Base-by-base conservation (phyloP, 2,797 vertebrate genomes). In the Morus bassanus region DNA sequence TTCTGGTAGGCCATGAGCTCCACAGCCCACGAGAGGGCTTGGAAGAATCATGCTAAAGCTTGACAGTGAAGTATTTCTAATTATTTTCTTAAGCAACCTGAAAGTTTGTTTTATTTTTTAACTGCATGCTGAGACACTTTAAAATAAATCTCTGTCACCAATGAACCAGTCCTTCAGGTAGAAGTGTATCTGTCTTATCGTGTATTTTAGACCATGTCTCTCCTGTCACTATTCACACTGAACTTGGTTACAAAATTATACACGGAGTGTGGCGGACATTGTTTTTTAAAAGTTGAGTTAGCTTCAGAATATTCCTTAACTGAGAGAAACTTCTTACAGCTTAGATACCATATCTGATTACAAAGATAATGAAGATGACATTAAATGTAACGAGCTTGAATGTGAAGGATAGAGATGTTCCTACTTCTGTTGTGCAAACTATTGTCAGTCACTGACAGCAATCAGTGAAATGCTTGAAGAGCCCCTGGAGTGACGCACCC, bases 41-140 rank as follows among this genome's bases (percentile, higher is more conserved):
- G 98, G 98, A 97, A 99, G 98, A 88, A 98, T 99, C 94, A 94
- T 98, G 82, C 97, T 99, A 33, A 98, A 98, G 72, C 92, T 98
- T 13, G 98, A 99, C 93, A 98, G 97, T 35, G 98, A 99, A 99
- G 98, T 99, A 98, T 98, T 24, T 88, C 30, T 64, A 37, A 61
- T 31, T 54, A 82, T 87, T 91, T 93, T 53, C 75, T 61, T 82
- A 63, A 85, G 6, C 33, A 51, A 67, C 22, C 9, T 61, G 13
- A 56, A 94, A 83, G 3, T 43, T 54, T 31, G 4, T 9, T 73
- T 33, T 27, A 6, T 50, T 81, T 77, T 39, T 78, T 31, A 12
- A 31, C 31, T 24, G 11, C 3, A 5, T 11, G 30, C 35, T 67
- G 24, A 63, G 43, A 54, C 35, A 37, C 14, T 63, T 84, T 33